phyloP scores from a whole-genome alignment of 1,140 invertebrate species.

The Drosophila kurseongensis region DNA sequence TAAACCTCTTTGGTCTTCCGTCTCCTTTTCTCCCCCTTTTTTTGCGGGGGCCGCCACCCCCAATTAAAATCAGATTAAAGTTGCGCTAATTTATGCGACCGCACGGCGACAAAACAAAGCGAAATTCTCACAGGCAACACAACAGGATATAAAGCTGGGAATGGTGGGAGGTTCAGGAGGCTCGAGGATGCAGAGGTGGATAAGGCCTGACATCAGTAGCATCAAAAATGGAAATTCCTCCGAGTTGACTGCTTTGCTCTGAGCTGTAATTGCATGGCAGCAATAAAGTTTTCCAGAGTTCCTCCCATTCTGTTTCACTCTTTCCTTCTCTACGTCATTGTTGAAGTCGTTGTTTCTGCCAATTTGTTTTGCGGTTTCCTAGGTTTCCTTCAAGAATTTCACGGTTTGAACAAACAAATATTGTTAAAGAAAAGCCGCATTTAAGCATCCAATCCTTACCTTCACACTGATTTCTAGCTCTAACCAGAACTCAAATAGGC shows the following conservation, averaged over 20 bases:
- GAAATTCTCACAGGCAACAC: conserved; percentile 40
- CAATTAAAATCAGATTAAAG: conserved; percentile 83
- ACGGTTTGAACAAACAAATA: not conserved
- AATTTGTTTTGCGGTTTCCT: conserved; percentile 14
- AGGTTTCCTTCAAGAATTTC: conserved; percentile 8
- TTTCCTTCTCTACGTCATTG: conserved; percentile 3
- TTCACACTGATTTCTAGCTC: not conserved
- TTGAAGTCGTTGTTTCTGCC: conserved; percentile 11
- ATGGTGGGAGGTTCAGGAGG: conserved; percentile 8
- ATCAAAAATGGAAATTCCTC: conserved; percentile 46
- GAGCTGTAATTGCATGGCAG: conserved; percentile 31
- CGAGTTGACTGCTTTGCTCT: not conserved
- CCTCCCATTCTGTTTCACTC: conserved; percentile 13
- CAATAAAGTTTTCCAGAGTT: conserved; percentile 23
- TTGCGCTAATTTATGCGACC: conserved; percentile 81
- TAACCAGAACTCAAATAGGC: not conserved
- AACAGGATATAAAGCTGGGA: conserved; percentile 21
- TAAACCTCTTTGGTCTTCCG: conserved; percentile 33
- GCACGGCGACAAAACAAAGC: conserved; percentile 79
- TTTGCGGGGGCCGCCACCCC: conserved; percentile 32
- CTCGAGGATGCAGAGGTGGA: conserved; percentile 14
- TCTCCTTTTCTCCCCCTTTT: not conserved
- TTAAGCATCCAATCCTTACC: too few relatives aligned
- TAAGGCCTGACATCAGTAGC: conserved; percentile 28
- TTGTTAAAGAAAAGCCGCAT: too few relatives aligned